Conservation (phyloP, 1,140 invertebrate species). For the Aphelinus certus region DNA sequence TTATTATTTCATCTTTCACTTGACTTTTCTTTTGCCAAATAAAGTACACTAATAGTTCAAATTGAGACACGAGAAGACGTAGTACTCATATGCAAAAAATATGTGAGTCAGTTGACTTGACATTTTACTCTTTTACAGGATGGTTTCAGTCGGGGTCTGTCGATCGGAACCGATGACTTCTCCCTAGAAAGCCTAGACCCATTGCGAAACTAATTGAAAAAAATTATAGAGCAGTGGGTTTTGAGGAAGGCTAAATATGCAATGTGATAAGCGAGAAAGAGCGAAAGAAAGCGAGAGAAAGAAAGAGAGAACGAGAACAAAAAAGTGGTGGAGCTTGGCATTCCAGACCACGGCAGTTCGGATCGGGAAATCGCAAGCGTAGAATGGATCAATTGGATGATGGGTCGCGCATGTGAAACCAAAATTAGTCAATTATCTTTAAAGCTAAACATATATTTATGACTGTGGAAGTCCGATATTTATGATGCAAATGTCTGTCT, state of each 20-base stretch:
- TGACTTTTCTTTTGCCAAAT: conserved; percentile 23
- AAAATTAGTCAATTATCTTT: conserved; percentile 59
- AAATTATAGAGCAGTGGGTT: conserved; percentile 11
- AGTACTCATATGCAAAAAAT: too few relatives aligned
- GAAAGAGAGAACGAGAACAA: conserved; percentile 31
- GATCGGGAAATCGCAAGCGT: conserved; percentile 38
- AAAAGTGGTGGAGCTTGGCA: conserved; percentile 27
- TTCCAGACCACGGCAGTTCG: conserved; percentile 25
- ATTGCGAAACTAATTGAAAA: conserved; percentile 65
- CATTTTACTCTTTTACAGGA: conserved; percentile 69
- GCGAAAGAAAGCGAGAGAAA: conserved; percentile 16
- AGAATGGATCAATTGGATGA: conserved; percentile 47
- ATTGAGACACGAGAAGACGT: too few relatives aligned
- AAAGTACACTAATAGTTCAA: too few relatives aligned
- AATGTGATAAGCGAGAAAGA: conserved; percentile 41
- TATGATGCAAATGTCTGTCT: conserved; percentile 41
- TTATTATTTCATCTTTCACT: conserved; percentile 12
- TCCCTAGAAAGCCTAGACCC: conserved; percentile 87
- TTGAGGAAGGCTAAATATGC: conserved; percentile 21
- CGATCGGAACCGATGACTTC: conserved; percentile 85
- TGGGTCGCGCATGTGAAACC: conserved; percentile 47
- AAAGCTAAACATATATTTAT: conserved; percentile 36
- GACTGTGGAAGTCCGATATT: conserved; percentile 51
- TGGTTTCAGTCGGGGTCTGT: conserved; percentile 83
- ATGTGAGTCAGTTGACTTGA: conserved; percentile 5